Evolutionary conservation across 2,888 invertebrate species (phyloP), one percentile per base, ranked within the genome.

Genomic region (Polietes domitor): DNA sequence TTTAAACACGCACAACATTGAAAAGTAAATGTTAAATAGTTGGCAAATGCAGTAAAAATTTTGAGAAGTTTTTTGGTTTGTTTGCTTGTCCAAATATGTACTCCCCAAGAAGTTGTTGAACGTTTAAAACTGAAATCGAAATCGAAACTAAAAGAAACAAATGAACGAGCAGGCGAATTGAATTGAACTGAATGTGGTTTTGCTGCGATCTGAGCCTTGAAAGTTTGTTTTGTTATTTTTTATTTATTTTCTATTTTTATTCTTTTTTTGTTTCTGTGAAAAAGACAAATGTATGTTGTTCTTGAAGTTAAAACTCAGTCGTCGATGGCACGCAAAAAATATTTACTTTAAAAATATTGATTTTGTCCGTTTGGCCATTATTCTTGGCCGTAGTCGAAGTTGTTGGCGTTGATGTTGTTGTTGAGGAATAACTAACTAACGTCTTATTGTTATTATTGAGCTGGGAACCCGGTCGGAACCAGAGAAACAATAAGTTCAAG

Each of bases 41-140:
- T 70, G 65, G 43, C 71, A 77, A 80, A 77, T 80, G 77, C 76
- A 80, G 80, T 80, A 77, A 82, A n/a, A n/a, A 74, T 63, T 61
- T 70, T 32, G 24, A 77, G 55, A 80, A 83, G 41, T 73, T 76
- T 76, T 19, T 17, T 37, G 17, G 61, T 24, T 61, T 68, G 12
- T 76, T 63, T 75, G n/a, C n/a, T 63, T 53, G 15, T 75, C 32
- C n/a, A 5, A 58, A 19, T 24, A 58, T n/a, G 50, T 17, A 53
- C 2, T 53, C 26, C 10, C 58, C 26, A 15, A 24, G n/a, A 65
- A 41, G 10, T 65, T 37, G 17, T 43, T 21, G 0, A 61, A 43
- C 43, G 24, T 9, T 7, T 41, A 17, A 28, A 26, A 61, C 26
- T 12, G 61, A 61, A 61, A 61, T 61, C 15, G 6, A 61, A 61